Base-by-base conservation (phyloP, 2,888 invertebrate species). In the Scaptodrosophila latifasciaeformis region DNA sequence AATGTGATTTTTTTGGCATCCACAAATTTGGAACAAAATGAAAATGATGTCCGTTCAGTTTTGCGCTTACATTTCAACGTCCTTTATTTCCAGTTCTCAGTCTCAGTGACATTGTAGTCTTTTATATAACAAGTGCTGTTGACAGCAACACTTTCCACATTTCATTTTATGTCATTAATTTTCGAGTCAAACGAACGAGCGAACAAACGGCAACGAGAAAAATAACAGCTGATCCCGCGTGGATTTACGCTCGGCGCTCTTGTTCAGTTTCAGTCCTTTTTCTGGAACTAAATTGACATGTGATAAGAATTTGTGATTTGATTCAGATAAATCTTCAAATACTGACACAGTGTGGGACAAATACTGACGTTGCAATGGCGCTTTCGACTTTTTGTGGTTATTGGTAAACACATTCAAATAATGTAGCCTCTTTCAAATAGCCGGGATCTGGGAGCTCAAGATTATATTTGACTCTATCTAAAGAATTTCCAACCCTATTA, bases 161-260 rank as follows among this genome's bases (percentile, higher is more conserved):
- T 69, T 71, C 69, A 75, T 67, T 70, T 65, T 62, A 50, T 67
- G 67, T 63, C 76, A 79, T 75, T 75, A 79, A 79, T 78, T 78
- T 69, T 64, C 62, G 60, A 71, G 55, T 60, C 62, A 61, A 61
- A 62, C 54, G 62, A 66, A 65, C 65, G 62, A n/a, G n/a, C n/a
- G n/a, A n/a, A n/a, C n/a, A n/a, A n/a, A n/a, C n/a, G n/a, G 63
- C 66, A 60, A 67, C 64, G 79, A 71, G 76, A 65, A 76, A 76
- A 66, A 63, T 69, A 76, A 65, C 74, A 75, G 79, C 74, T 75
- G 74, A 75, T 75, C 55, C 66, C 48, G 59, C 51, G 63, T 63
- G 72, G 64, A 64, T 56, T 62, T 62, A 44, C 54, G 44, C 51
- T 59, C 57, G 62, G 54, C 58, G 50, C 63, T 46, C 51, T 62